Evolutionary conservation across 92 coral and sea anemone species (phyloP).

Genomic region (Paramuricea clavata): DNA sequence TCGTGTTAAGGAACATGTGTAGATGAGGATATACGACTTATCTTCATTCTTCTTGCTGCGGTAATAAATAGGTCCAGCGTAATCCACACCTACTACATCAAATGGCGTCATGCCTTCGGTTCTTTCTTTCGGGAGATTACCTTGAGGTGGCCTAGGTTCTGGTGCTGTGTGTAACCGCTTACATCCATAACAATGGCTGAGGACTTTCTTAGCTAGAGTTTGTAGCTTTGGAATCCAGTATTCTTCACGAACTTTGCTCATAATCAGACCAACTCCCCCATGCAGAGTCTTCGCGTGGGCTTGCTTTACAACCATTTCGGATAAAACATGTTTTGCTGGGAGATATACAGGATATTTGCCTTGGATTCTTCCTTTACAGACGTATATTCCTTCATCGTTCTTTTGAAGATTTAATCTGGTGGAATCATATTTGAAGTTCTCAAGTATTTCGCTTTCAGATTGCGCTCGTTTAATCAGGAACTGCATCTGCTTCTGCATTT

Average conservation of each 20-base stretch:
- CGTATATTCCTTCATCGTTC: conserved; percentile 4
- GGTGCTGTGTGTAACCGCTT: background rate
- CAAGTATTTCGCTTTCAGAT: background rate
- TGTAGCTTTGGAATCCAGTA: conserved; percentile 29
- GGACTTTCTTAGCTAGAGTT: conserved; percentile 5
- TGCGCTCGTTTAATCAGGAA: conserved; percentile 12
- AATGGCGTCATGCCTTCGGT: conserved; percentile 26
- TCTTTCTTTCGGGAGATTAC: conserved; percentile 1
- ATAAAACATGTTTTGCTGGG: conserved; percentile 7
- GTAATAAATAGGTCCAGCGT: conserved; percentile 25
- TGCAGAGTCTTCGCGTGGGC: conserved; percentile 14
- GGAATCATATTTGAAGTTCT: background rate
- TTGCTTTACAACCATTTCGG: conserved; percentile 2
- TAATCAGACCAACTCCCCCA: conserved; percentile 12
- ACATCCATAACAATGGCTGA: conserved; percentile 5
- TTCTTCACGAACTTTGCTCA: conserved; percentile 35
- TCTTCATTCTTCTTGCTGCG: background rate
- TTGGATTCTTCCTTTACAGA: conserved; percentile 15
- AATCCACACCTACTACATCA: conserved; percentile 19
- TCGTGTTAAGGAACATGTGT: conserved; percentile 36
- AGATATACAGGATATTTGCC: conserved; percentile 33
- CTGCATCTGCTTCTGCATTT: conserved; percentile 35
- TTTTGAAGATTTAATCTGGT: conserved; percentile 11
- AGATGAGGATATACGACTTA: conserved; percentile 27
- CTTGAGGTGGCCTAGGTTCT: conserved; percentile 1